Evolutionary conservation across 2,113 vertebrate species (phyloP), one percentile per base, ranked within the genome.

Genomic region (Synchiropus splendidus): DNA sequence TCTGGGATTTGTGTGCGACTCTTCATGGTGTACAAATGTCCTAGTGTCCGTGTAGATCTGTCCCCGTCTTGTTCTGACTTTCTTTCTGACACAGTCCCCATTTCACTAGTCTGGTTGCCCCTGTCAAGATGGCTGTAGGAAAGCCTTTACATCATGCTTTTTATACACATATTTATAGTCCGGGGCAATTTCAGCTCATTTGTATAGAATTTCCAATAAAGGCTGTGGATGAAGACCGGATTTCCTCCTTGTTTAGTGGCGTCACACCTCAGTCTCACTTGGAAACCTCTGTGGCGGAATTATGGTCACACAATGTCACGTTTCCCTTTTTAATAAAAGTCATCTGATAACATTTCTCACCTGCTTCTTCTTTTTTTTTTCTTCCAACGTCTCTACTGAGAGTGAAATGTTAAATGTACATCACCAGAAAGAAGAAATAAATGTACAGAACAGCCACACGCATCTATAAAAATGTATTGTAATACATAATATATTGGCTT

Each of bases 151-250:
- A 75, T 61, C 51, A 53, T 21, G 16, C 56, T 66, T 67, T 62
- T 43, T 66, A 75, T 63, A 75, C 77, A 67, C 75, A 76, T 81
- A 78, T 80, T 75, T 76, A 76, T 78, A 77, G 77, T 76, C 60
- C 74, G 44, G 55, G 54, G 36, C 48, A 50, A 54, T 42, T 37
- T 37, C 54, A 5, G 21, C 49, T 77, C 59, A 54, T 46, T 27
- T 69, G 64, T 80, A 76, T 72, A 67, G 54, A 64, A 68, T 68
- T 71, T 67, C 52, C 55, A 77, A 74, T 76, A 78, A 83, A 82
- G 61, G 60, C 50, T 54, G 62, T 58, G 55, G 60, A 57, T 45
- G 37, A 66, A 61, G 42, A 65, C 36, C 17, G 16, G 16, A 16
- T 42, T 55, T 45, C 55, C 46, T 63, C 44, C 44, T 46, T 33